These are phyloP conservation scores for Chlorocebus sabaeus DNA, from an alignment of 2,113 vertebrate genomes.

Conservation along the genomic window DNA sequence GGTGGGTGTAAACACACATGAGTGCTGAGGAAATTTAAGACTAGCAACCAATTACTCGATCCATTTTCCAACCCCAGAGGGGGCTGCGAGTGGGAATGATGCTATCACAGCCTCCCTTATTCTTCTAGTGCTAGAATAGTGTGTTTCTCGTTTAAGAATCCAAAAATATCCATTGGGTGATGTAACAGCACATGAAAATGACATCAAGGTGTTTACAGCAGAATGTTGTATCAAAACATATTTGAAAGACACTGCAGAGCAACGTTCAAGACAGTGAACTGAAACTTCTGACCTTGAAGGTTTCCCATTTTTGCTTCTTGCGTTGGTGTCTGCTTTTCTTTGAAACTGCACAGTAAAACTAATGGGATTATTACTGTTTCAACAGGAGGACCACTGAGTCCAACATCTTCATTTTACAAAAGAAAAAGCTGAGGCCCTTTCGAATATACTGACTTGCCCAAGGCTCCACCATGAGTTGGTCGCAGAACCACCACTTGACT, in stretches of 20 bases:
- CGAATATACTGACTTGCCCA: background rate
- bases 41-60: background rate
- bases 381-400: background rate
- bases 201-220: background rate
- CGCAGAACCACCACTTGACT: background rate
- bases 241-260: background rate
- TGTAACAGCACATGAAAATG: background rate
- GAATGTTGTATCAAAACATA: background rate
- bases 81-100: background rate
- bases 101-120: background rate
- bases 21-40: background rate
- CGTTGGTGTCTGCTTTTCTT: background rate
- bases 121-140: background rate
- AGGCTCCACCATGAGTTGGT: background rate
- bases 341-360: background rate
- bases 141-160: conserved; percentile 50
- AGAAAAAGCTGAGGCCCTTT: background rate
- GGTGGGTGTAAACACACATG: background rate
- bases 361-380: background rate
- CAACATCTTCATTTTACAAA: background rate
- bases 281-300: background rate
- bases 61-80: background rate
- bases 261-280: background rate
- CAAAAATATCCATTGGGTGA: background rate
- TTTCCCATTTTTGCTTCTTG: background rate